These are phyloP conservation scores for Taphrorychus bicolor DNA, from an alignment of 2,888 invertebrate genomes.

Conservation along the genomic window DNA sequence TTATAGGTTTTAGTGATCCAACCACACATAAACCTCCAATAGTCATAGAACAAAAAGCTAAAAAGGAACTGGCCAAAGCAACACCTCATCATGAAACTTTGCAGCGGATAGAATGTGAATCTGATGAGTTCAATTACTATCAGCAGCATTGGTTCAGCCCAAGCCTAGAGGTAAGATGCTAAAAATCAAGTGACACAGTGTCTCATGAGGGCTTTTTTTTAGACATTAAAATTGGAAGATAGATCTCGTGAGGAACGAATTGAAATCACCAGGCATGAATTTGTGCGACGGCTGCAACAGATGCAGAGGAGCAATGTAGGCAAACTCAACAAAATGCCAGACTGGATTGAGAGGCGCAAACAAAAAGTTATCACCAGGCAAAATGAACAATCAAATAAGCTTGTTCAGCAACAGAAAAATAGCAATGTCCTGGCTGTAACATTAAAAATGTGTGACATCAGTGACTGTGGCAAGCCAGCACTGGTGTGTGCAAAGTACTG, in stretches of 20 bases:
- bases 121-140: constrained; percentile 55
- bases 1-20: constrained; percentile 51
- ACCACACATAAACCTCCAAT: constrained; percentile 46
- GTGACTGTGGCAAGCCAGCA: constrained; percentile 60
- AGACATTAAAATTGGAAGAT: constrained; percentile 58
- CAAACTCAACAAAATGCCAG: constrained; percentile 53
- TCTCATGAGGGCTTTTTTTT: constrained; percentile 33
- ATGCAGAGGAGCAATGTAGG: constrained; percentile 60
- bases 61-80: constrained; percentile 49
- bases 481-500: constrained; percentile 85
- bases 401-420: background rate
- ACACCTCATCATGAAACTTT: constrained; percentile 57
- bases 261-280: constrained; percentile 59
- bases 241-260: constrained; percentile 58
- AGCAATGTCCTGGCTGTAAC: background rate
- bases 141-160: constrained; percentile 59
- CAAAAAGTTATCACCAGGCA: constrained; percentile 16
- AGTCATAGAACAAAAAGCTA: constrained; percentile 48
- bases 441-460: constrained; percentile 33
- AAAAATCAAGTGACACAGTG: background rate
- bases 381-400: background rate
- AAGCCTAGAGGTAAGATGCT: constrained; percentile 54
- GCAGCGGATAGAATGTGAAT: constrained; percentile 47
- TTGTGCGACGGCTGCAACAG: constrained; percentile 56
- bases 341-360: constrained; percentile 35